phyloP scores from a whole-genome alignment of 2,888 invertebrate species.

The Steinernema carpocapsae region DNA sequence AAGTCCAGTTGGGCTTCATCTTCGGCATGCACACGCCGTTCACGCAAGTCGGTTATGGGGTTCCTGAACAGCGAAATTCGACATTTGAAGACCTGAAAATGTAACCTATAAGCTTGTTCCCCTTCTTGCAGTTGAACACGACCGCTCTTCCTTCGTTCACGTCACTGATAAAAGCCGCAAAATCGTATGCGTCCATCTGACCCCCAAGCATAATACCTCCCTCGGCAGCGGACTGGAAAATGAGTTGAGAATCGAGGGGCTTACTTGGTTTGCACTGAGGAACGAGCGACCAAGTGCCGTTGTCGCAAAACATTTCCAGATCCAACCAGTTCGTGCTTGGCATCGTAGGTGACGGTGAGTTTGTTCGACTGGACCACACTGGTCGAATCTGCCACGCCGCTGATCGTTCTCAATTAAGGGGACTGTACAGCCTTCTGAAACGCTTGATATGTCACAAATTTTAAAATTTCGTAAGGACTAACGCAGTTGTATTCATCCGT shows the following conservation, averaged over 20 bases:
- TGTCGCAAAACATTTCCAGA: slow-evolving; percentile 68
- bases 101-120: slow-evolving; percentile 67
- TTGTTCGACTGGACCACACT: slow-evolving; percentile 70
- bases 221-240: slow-evolving; percentile 77
- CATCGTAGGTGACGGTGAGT: slow-evolving; percentile 84
- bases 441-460: too few relatives aligned
- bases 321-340: slow-evolving; percentile 71
- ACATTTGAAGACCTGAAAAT: neutral
- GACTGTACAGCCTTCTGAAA: slow-evolving; percentile 81
- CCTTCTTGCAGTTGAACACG: slow-evolving; percentile 69
- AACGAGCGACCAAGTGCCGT: slow-evolving; percentile 71
- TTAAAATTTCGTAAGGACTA: too few relatives aligned
- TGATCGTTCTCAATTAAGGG: slow-evolving; percentile 52
- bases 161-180: slow-evolving; percentile 70
- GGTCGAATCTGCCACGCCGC: neutral
- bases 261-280: slow-evolving; percentile 71
- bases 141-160: slow-evolving; percentile 64
- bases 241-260: slow-evolving; percentile 9
- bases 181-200: slow-evolving; percentile 71
- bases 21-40: slow-evolving; percentile 67
- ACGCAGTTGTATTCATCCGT: too few relatives aligned
- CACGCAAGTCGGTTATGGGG: slow-evolving; percentile 68
- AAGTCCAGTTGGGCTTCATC: slow-evolving; percentile 63
- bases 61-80: slow-evolving; percentile 52
- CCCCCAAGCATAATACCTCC: slow-evolving; percentile 70